Base-by-base conservation (phyloP, 2,797 vertebrate genomes). In the Gambelia wislizenii region DNA sequence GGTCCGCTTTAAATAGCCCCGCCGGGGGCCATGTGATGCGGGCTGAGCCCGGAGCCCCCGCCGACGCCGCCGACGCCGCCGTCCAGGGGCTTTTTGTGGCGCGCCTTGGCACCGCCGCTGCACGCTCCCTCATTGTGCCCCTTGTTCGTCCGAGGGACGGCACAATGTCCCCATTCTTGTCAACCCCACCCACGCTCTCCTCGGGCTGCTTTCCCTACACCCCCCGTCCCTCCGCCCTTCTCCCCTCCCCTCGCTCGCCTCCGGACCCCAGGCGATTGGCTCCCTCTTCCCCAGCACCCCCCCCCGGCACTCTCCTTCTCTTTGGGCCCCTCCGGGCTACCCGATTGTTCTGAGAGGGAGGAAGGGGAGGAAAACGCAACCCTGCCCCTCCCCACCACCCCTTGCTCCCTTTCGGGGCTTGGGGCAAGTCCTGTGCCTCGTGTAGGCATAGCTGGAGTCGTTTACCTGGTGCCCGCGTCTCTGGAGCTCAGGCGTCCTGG, bases 101-200 rank as follows among this genome's bases (percentile, higher is more conserved):
- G 98, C 98, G 98, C 98, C 98, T 98, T 97, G 98, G 98, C 98
- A 98, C 99, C 99, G 98, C 98, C 98, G 98, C 98, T 98, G 98
- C 99, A 99, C 99, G 98, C 99, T 99, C 98, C 98, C 98, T 98
- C 98, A 98, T 99, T 99, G 98, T 99, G 98, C 98, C 98, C 98
- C 98, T 99, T 98, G 99, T 98, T 98, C 99, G 98, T 98, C 99
- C 98, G 98, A 99, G 99, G 98, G 99, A 98, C 98, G 98, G 98
- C 98, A 99, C 98, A 99, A 99, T 99, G 98, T 98, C 98, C 98
- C 98, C 98, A 98, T 99, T 99, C 98, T 98, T 98, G 98, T 98
- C 98, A 97, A 98, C 98, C 98, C 99, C 99, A 99, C 98, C 99
- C 99, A 99, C 98, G 97, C 98, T 98, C 97, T 97, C 97, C 97